Base-by-base conservation (phyloP, 1,140 invertebrate species). In the Caligus rogercresseyi region DNA sequence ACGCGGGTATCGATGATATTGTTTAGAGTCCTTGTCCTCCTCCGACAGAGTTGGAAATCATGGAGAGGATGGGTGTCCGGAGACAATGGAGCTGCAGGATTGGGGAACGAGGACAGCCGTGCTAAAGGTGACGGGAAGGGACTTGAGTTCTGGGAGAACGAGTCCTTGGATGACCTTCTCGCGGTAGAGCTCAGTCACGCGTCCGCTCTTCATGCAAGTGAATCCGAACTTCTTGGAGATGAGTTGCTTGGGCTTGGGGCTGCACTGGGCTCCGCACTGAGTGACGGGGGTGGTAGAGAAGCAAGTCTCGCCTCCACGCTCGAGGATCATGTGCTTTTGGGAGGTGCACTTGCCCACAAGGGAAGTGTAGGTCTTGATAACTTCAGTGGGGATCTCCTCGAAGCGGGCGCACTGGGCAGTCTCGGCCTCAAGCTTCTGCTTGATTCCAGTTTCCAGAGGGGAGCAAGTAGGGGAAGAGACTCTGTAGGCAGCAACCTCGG, bases 401-500 rank as follows among this genome's bases (percentile, higher is more conserved):
- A 25, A 25, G 13, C 24, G 26, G 15, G 26, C 24, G n/a, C 57
- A 60, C 15, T 60, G 13, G 16, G 26, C 15, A 18, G 21, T 60
- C 24, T 60, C 57, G 2, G 3, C 2, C 2, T 26, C 26, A 24
- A 60, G 43, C 20, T n/a, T 31, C 51, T 60, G 57, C 24, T 60
- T 25, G 23, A 60, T 25, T 25, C 21, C 16, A 16, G 14, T 43
- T 18, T 20, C 16, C 20, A 60, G 18, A 25, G 57, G 57, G 11
- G n/a, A 23, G 57, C 57, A 60, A 15, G 7, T 15, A 25, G 24
- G 20, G 3, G 57, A n/a, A 31, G 14, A 14, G 16, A 64, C 60
- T 43, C 54, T 61, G 52, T 64, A 64, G 59, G 63, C 54, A 64
- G 63, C 63, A 31, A 21, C 54, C n/a, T 31, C 25, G 21, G 51